A percentile compares a stretch with the other conserved stretches of the same genome.
Evolutionary conservation across 2,797 vertebrate genomes (phyloP).

Genomic region (Hephaestus fuliginosus): DNA sequence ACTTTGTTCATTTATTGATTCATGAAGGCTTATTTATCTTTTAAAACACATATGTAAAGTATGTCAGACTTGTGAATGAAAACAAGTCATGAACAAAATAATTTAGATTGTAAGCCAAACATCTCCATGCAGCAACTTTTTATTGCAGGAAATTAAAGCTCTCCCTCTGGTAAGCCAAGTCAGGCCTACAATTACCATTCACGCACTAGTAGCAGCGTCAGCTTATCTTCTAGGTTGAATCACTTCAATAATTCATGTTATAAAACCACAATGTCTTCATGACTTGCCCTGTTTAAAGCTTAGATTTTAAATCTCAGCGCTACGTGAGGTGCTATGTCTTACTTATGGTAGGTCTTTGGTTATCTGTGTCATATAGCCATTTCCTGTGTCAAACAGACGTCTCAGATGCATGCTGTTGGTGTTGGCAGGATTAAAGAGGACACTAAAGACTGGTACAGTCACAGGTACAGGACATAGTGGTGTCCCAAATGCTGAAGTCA

Average conservation of each 20-base stretch:
- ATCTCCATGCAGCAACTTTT: constrained; percentile 24
- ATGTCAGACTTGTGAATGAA: constrained; percentile 20
- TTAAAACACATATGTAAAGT: not conserved
- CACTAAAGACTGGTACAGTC: not conserved
- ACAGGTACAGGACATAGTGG: not conserved
- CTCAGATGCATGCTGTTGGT: not conserved
- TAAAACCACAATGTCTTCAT: constrained; percentile 47
- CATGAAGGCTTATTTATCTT: not conserved
- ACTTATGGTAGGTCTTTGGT: not conserved
- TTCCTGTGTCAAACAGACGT: not conserved
- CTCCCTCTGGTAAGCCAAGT: constrained; percentile 33
- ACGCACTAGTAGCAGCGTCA: constrained; percentile 46
- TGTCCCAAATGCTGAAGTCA: constrained; percentile 2
- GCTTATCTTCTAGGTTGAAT: constrained; percentile 49
- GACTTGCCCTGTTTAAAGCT: constrained; percentile 38
- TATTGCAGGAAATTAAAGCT: constrained; percentile 41
- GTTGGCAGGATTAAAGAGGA: not conserved
- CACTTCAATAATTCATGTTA: constrained; percentile 61
- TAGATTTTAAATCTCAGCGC: constrained; percentile 2
- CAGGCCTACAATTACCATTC: constrained; percentile 46
- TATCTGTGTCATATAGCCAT: not conserved
- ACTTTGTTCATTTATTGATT: not conserved
- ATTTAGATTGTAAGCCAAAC: constrained; percentile 19
- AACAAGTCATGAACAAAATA: constrained; percentile 11
- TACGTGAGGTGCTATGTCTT: not conserved